phyloP scores from a whole-genome alignment of 1,140 invertebrate genomes.

The Maniola jurtina region DNA sequence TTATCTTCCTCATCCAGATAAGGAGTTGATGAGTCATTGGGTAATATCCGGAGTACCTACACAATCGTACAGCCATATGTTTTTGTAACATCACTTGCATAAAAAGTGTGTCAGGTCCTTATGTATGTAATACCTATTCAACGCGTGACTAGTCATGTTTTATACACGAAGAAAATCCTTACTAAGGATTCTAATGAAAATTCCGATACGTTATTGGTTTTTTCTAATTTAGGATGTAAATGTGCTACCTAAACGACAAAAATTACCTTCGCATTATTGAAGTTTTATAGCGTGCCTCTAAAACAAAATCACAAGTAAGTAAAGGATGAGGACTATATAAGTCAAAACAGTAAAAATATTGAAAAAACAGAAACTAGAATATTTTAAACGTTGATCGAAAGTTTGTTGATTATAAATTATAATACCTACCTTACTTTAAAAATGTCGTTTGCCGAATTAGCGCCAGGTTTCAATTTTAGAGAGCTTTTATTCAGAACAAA shows the following conservation, averaged over 20 bases:
- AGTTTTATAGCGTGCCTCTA: background rate
- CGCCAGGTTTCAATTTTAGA: too few relatives aligned
- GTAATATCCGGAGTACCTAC: slow-evolving; percentile 52
- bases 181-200: slow-evolving; percentile 10
- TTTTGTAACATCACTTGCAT: slow-evolving; percentile 53
- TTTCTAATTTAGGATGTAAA: background rate
- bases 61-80: slow-evolving; percentile 61
- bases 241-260: background rate
- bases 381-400: too few relatives aligned
- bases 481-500: too few relatives aligned
- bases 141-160: slow-evolving; percentile 14
- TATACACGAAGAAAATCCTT: slow-evolving; percentile 1
- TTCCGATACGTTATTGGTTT: background rate
- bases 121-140: slow-evolving; percentile 20
- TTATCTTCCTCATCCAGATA: slow-evolving; percentile 63
- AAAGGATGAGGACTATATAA: background rate
- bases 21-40: slow-evolving; percentile 56
- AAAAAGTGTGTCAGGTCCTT: slow-evolving; percentile 55
- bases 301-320: background rate
- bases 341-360: too few relatives aligned
- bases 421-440: too few relatives aligned
- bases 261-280: too few relatives aligned
- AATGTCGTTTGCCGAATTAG: too few relatives aligned
- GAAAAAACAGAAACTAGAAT: too few relatives aligned
- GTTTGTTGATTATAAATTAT: too few relatives aligned